Conservation (phyloP, 2,113 vertebrate genomes). For the Tichodroma muraria region DNA sequence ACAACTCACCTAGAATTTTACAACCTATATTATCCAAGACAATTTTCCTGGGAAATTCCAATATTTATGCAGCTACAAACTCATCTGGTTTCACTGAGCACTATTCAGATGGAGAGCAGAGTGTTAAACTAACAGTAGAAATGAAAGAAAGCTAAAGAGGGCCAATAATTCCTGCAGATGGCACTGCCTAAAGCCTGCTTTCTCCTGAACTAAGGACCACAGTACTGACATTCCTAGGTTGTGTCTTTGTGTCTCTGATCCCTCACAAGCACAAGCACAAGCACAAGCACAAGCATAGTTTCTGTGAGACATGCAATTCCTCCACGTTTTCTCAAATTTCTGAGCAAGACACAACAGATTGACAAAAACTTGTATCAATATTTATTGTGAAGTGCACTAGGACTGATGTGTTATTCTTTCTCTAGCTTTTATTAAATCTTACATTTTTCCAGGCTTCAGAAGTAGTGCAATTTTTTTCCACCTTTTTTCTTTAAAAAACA, state of each 20-base stretch:
- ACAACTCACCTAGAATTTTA: not conserved
- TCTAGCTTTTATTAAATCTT: not conserved
- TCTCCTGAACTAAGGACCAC: not conserved
- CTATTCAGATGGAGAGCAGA: not conserved
- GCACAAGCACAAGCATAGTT: not conserved
- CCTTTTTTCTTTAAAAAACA: not conserved
- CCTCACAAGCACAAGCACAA: not conserved
- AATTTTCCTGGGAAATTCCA: not conserved
- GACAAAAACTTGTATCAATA: not conserved
- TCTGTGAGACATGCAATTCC: not conserved
- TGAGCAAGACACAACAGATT: not conserved
- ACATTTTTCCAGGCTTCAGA: not conserved
- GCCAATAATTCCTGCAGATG: rapidly evolving
- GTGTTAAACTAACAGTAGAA: not conserved
- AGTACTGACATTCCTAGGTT: not conserved
- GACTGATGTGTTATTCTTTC: not conserved
- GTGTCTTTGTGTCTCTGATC: not conserved
- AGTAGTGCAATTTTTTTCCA: not conserved
- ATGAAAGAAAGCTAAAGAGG: not conserved
- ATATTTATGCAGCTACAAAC: not conserved
- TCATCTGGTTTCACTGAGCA: not conserved
- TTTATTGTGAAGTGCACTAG: not conserved
- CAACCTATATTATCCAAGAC: not conserved
- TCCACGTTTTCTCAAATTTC: not conserved
- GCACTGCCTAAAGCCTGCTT: too few relatives aligned